phyloP scores from a whole-genome alignment of 1,140 invertebrate species.

The Zaprionus africanus region DNA sequence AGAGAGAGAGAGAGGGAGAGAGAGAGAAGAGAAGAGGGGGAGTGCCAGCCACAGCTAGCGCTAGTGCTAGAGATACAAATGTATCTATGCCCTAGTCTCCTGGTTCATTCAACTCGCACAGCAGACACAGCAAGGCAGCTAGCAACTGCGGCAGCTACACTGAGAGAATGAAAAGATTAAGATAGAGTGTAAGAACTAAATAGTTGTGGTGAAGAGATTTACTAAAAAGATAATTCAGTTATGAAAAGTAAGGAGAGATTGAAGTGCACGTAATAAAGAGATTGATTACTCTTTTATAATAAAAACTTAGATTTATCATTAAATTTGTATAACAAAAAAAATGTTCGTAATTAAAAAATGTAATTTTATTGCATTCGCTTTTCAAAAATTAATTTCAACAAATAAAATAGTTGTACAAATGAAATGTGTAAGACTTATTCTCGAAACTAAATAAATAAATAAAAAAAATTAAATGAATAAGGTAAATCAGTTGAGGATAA shows the following conservation, averaged over 20 bases:
- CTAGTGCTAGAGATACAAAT: conserved; percentile 7
- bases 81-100: conserved; percentile 62
- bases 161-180: neutral
- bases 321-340: too few species aligned
- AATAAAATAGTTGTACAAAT: too few species aligned
- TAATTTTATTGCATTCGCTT: too few species aligned
- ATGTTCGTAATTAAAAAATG: too few species aligned
- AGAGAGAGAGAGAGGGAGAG: neutral
- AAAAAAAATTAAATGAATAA: too few species aligned
- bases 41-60: neutral
- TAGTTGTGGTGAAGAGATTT: too few species aligned
- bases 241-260: too few species aligned
- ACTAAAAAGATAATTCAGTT: too few species aligned
- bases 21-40: neutral
- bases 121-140: conserved; percentile 41
- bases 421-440: too few species aligned
- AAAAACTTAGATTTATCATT: neutral
- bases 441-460: too few species aligned
- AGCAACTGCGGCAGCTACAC: conserved; percentile 17
- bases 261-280: neutral
- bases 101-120: conserved; percentile 74
- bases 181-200: neutral
- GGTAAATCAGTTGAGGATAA: too few species aligned
- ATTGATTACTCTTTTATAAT: neutral
- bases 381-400: too few species aligned